Evolutionary conservation across 2,113 vertebrate species (phyloP).

Genomic region (Anoplopoma fimbria): DNA sequence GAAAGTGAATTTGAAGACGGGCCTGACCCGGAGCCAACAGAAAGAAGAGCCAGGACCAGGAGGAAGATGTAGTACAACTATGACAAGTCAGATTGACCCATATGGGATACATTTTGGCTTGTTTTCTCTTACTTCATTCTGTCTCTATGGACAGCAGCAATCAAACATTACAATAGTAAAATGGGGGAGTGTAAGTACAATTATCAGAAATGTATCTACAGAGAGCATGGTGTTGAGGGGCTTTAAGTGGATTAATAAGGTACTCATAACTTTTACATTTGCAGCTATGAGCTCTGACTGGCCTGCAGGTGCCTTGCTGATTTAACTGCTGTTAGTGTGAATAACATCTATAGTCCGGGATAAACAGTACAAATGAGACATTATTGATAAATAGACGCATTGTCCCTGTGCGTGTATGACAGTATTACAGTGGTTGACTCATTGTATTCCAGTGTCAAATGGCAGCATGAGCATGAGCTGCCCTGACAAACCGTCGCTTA

Average conservation of each 20-base stretch:
- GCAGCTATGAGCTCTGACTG: not conserved
- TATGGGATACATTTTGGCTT: not conserved
- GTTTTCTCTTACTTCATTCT: no score
- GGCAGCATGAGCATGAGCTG: slow-evolving; percentile 25
- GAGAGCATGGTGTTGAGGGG: not conserved
- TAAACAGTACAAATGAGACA: not conserved
- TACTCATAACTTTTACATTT: slow-evolving; percentile 5
- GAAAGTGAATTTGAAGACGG: slow-evolving; percentile 10
- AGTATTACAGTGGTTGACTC: slow-evolving; percentile 6
- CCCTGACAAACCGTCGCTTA: slow-evolving; percentile 32
- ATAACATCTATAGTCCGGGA: not conserved
- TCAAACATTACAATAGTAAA: not conserved
- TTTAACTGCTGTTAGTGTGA: not conserved
- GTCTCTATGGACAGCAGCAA: not conserved
- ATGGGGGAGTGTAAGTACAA: not conserved
- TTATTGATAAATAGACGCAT: not conserved
- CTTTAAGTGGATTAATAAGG: not conserved
- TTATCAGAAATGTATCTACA: not conserved
- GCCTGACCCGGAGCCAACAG: not conserved
- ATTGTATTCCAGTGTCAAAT: slow-evolving; percentile 20
- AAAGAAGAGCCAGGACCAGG: not conserved
- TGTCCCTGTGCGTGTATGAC: slow-evolving; percentile 1
- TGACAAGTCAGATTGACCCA: not conserved
- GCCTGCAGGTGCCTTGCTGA: not conserved
- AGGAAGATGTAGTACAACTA: not conserved